These are phyloP conservation scores for Dipodomys ordii DNA, from an alignment of 2,113 vertebrate species.

Conservation along the genomic window DNA sequence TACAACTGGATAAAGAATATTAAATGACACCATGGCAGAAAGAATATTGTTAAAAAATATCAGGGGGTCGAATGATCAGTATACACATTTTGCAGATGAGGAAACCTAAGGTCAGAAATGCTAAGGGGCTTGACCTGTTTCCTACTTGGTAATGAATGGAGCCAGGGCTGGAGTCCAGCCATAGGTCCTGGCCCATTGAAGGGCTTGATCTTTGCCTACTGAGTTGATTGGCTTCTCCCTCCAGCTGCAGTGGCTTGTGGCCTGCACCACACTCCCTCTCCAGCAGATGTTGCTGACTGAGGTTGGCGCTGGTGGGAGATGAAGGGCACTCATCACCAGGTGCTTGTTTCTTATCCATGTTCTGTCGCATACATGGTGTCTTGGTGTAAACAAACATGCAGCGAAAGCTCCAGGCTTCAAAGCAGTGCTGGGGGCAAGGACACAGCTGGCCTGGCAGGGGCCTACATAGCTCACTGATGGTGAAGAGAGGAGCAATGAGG, in stretches of 20 bases:
- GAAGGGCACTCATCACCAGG: not conserved
- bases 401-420: slow-evolving; percentile 14
- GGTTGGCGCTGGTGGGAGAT: not conserved
- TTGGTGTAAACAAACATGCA: slow-evolving; percentile 38
- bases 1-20: not conserved
- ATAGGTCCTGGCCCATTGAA: not conserved
- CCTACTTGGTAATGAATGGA: not conserved
- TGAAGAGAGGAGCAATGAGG: fast-evolving
- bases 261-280: not conserved
- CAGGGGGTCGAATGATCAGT: not conserved
- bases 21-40: not conserved
- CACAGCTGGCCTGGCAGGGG: not conserved
- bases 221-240: not conserved
- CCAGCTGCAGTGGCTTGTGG: not conserved
- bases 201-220: not conserved
- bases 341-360: slow-evolving; percentile 33
- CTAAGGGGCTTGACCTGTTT: not conserved
- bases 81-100: not conserved
- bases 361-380: not conserved
- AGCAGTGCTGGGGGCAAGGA: slow-evolving; percentile 29
- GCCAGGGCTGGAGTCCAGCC: not conserved
- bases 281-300: not conserved
- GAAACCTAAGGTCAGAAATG: not conserved
- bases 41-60: not conserved
- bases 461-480: not conserved